A percentile compares a stretch with the other conserved stretches of the same genome.
Conservation (phyloP, 2,113 vertebrate species). For the Apistogramma diplotaenia region DNA sequence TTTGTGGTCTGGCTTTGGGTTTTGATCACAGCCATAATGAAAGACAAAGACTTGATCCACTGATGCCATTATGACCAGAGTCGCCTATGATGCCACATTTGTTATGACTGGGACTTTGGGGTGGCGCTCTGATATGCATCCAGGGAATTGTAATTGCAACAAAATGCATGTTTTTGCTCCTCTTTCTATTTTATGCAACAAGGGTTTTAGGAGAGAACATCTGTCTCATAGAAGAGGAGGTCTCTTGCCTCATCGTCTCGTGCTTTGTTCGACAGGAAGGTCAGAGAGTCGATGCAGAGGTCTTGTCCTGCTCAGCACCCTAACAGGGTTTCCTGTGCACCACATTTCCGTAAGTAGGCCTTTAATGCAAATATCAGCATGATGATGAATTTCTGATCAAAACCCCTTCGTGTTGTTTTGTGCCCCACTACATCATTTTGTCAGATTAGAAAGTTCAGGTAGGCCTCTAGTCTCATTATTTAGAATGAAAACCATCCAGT, state of each 20-base stretch:
- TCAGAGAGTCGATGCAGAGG: not conserved
- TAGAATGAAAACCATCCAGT: constrained; percentile 45
- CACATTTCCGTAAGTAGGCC: not conserved
- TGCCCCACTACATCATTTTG: constrained; percentile 32
- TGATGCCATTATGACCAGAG: constrained; percentile 50
- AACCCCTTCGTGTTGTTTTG: not conserved
- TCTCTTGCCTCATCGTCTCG: not conserved
- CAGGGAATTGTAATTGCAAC: constrained; percentile 6
- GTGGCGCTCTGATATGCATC: constrained; percentile 16
- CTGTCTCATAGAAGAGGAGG: not conserved
- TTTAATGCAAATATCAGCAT: not conserved
- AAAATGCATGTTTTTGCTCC: constrained; percentile 5
- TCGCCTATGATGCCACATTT: constrained; percentile 47
- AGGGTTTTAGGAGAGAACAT: not conserved
- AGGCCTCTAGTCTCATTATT: constrained; percentile 54
- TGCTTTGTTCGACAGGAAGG: not conserved
- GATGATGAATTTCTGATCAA: constrained; percentile 4
- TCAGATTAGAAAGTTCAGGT: constrained; percentile 45
- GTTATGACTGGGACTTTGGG: constrained; percentile 48
- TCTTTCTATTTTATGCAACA: not conserved
- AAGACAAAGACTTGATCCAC: constrained; percentile 42
- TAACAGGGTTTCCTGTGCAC: not conserved
- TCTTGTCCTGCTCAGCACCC: not conserved
- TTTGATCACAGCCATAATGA: constrained; percentile 54
- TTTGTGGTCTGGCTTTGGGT: constrained; percentile 46